These are phyloP conservation scores for Stercorarius parasiticus DNA, from an alignment of 2,113 vertebrate species.

Conservation along the genomic window DNA sequence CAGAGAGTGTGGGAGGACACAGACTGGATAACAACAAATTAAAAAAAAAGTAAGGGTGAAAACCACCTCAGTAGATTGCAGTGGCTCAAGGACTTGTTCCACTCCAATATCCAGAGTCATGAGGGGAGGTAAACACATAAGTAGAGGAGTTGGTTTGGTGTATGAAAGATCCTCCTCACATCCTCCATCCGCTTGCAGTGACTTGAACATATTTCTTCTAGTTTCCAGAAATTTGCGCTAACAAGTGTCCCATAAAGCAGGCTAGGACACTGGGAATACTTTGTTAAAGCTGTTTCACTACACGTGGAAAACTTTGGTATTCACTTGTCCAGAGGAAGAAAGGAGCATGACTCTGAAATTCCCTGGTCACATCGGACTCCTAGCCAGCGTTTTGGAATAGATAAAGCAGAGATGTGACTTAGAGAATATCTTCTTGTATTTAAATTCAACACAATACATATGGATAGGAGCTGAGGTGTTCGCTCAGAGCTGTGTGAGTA, in stretches of 20 bases:
- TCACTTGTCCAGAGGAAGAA: neutral
- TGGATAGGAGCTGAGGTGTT: neutral
- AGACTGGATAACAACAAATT: neutral
- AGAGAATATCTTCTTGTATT: neutral
- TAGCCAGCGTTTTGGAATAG: neutral
- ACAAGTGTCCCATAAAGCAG: neutral
- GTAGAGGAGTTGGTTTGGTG: neutral
- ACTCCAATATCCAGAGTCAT: neutral
- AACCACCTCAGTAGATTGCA: neutral
- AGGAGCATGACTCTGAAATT: neutral
- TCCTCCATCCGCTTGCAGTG: slow-evolving; percentile 7
- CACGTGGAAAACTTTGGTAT: neutral
- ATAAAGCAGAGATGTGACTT: neutral
- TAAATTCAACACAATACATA: neutral
- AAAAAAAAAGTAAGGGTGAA: neutral
- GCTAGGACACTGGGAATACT: neutral
- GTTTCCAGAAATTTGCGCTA: neutral
- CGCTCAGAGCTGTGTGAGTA: neutral
- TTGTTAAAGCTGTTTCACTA: neutral
- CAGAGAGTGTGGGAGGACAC: neutral
- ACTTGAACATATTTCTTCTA: neutral
- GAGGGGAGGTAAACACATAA: neutral
- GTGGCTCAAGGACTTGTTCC: neutral
- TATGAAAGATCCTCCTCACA: neutral
- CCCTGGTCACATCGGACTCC: neutral